phyloP scores from a whole-genome alignment of 2,797 vertebrate species.

The Poeciliopsis infans region DNA sequence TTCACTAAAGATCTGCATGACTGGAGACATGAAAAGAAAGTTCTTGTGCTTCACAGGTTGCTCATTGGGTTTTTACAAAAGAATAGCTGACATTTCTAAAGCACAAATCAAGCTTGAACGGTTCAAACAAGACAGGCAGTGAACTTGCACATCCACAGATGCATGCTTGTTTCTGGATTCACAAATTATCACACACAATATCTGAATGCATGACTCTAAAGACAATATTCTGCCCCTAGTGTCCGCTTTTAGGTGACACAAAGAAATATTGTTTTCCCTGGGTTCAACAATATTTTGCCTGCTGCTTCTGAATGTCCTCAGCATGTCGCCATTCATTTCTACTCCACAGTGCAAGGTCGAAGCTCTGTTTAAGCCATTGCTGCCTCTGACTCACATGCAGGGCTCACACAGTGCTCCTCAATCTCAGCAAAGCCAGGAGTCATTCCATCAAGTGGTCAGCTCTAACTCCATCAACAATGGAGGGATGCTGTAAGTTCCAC shows the following conservation, averaged over 20 bases:
- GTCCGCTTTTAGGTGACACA: slow-evolving; percentile 14
- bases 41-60: slow-evolving; percentile 31
- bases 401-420: slow-evolving; percentile 75
- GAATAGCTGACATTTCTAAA: background rate
- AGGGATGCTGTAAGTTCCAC: slow-evolving; percentile 85
- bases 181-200: slow-evolving; percentile 14
- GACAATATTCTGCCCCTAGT: slow-evolving; percentile 65
- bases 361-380: slow-evolving; percentile 81
- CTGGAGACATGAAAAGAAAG: slow-evolving; percentile 8
- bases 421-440: slow-evolving; percentile 66
- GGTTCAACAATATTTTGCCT: slow-evolving; percentile 70
- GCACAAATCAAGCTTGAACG: background rate
- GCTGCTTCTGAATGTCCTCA: slow-evolving; percentile 71
- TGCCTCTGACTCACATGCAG: slow-evolving; percentile 86
- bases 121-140: slow-evolving; percentile 5
- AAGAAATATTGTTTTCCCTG: slow-evolving; percentile 26
- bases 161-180: slow-evolving; percentile 37
- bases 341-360: slow-evolving; percentile 83
- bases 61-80: slow-evolving; percentile 21
- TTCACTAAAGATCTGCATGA: slow-evolving; percentile 39
- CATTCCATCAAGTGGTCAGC: slow-evolving; percentile 67
- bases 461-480: slow-evolving; percentile 90
- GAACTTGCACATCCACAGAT: slow-evolving; percentile 32
- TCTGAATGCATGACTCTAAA: slow-evolving; percentile 53
- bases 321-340: slow-evolving; percentile 68